Percentiles rank a stretch among this genome's conserved stretches.
phyloP scores from a whole-genome alignment of 1,140 invertebrate genomes.

The Drosophila sucinea region DNA sequence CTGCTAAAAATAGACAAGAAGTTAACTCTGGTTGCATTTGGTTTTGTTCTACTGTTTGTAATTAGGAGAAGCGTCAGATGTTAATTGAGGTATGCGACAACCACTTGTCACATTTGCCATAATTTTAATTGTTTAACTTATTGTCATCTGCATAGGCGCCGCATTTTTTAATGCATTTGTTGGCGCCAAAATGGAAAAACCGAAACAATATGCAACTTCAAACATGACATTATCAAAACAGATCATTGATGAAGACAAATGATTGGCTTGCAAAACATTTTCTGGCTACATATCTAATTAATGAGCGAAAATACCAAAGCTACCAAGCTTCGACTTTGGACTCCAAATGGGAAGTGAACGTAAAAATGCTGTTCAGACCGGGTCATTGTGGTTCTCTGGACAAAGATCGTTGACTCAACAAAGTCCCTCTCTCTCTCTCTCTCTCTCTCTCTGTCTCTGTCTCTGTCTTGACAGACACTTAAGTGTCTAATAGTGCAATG shows the following conservation, averaged over 20 bases:
- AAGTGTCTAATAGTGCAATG: not conserved
- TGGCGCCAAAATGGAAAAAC: conserved; percentile 58
- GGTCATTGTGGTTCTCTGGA: conserved; percentile 45
- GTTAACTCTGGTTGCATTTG: conserved; percentile 44
- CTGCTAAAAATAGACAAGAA: conserved; percentile 60
- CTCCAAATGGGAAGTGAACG: conserved; percentile 46
- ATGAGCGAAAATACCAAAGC: conserved; percentile 59
- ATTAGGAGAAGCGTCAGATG: conserved; percentile 53
- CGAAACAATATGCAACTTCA: conserved; percentile 32
- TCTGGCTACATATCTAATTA: conserved; percentile 62
- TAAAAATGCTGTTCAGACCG: conserved; percentile 40
- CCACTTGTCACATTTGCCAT: conserved; percentile 77
- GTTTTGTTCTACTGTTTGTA: conserved; percentile 57
- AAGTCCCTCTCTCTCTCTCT: not conserved
- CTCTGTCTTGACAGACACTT: not conserved
- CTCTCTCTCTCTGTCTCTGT: too few relatives aligned
- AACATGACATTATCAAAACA: conserved; percentile 68
- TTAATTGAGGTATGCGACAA: conserved; percentile 78
- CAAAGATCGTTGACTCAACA: not conserved
- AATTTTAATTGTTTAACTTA: conserved; percentile 75
- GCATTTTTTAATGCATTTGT: conserved; percentile 71
- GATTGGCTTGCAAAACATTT: conserved; percentile 52
- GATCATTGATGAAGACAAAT: conserved; percentile 75
- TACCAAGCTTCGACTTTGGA: conserved; percentile 54
- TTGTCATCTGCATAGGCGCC: conserved; percentile 58